Percentiles rank a stretch among this genome's conserved stretches.
These are phyloP conservation scores for Sparidentex hasta DNA, from an alignment of 2,797 vertebrate species.

Conservation along the genomic window DNA sequence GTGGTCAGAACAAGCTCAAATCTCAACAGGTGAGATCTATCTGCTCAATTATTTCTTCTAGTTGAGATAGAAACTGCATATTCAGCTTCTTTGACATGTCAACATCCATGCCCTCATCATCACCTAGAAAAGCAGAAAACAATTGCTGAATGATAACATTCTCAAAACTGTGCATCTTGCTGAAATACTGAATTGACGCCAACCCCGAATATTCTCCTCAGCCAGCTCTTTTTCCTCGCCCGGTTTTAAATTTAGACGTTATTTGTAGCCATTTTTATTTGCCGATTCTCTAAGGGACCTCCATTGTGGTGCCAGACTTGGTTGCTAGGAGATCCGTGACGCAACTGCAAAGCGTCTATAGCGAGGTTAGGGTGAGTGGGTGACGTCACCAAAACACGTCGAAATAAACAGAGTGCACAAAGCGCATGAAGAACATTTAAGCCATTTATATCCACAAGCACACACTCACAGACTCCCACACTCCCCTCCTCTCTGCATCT, in stretches of 20 bases:
- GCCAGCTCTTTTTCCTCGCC: constrained; percentile 20
- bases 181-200: constrained; percentile 1
- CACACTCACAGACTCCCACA: constrained; percentile 63
- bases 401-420: constrained; percentile 58
- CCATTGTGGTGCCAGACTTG: constrained; percentile 48
- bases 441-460: constrained; percentile 70
- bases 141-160: neutral
- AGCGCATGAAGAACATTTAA: constrained; percentile 59
- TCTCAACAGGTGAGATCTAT: neutral
- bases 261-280: constrained; percentile 51
- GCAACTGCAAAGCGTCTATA: constrained; percentile 46
- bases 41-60: neutral
- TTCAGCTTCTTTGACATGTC: constrained; percentile 9
- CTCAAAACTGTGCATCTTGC: neutral
- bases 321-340: constrained; percentile 74
- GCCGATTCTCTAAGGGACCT: constrained; percentile 55
- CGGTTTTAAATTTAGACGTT: constrained; percentile 51
- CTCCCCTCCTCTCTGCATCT: constrained; percentile 8
- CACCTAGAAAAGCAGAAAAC: neutral
- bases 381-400: constrained; percentile 57
- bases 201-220: neutral
- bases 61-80: neutral
- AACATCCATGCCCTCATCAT: neutral
- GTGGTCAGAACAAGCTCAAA: neutral
- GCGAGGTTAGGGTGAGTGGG: constrained; percentile 40